These are phyloP conservation scores for Numenius phaeopus DNA, from an alignment of 2,797 vertebrate species.

Conservation along the genomic window DNA sequence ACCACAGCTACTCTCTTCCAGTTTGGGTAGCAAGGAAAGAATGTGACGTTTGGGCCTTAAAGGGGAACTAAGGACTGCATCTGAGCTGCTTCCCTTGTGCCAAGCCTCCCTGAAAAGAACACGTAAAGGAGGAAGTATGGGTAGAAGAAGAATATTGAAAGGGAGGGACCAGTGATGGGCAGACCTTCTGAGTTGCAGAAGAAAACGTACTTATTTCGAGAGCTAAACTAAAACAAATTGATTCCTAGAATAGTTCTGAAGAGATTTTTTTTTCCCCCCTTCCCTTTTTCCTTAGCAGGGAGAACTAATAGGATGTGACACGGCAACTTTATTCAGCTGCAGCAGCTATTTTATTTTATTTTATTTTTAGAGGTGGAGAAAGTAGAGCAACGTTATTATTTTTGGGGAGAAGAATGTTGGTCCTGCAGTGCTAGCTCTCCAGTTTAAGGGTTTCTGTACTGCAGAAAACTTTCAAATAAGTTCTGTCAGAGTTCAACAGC, in stretches of 20 bases:
- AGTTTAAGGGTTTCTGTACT: constrained; percentile 55
- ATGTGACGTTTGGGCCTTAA: constrained; percentile 76
- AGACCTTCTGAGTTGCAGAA: constrained; percentile 35
- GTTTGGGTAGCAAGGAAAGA: constrained; percentile 77
- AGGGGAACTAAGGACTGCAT: constrained; percentile 71
- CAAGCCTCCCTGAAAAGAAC: not conserved
- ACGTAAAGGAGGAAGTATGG: not conserved
- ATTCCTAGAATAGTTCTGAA: not conserved
- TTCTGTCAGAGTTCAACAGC: constrained; percentile 15
- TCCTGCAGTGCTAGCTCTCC: constrained; percentile 45
- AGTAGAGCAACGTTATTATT: not conserved
- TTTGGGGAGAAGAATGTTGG: constrained; percentile 36
- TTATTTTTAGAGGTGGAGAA: not conserved
- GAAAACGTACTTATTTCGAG: constrained; percentile 74
- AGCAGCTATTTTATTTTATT: not conserved
- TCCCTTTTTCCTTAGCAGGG: not conserved
- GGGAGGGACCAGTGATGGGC: not conserved
- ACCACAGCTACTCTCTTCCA: constrained; percentile 75
- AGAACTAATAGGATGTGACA: not conserved
- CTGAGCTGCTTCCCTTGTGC: not conserved
- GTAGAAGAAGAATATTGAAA: not conserved
- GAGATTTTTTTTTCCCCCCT: not conserved
- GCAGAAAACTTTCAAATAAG: constrained; percentile 50
- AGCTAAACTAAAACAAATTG: not conserved
- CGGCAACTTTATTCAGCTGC: not conserved